Base-by-base conservation (phyloP, 1,140 invertebrate species). In the Bombus waltoni region DNA sequence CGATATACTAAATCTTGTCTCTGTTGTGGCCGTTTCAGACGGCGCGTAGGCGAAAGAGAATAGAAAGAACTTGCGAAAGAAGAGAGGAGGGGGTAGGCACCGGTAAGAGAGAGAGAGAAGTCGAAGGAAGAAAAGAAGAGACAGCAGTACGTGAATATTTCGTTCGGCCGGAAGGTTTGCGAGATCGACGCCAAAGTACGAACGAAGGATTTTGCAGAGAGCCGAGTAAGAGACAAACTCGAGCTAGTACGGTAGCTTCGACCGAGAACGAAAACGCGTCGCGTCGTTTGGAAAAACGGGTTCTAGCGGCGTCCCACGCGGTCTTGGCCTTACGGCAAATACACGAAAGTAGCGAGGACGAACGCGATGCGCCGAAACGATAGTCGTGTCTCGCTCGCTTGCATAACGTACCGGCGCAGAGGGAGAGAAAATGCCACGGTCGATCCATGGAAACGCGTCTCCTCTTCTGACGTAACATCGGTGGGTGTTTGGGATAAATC, bases 361-460 rank as follows among this genome's bases (percentile, higher is more conserved):
- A 25, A 18, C 8, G 10, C 68, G 68, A 70, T 72, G 47, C 28
- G n/a, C 25, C 44, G 35, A 70, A 44, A 53, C 78, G 28, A 57
- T 79, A 32, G n/a, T 32, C 66, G 22, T 40, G 42, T 77, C 47
- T 32, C 22, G 59, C 2, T 53, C 18, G 25, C 42, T 80, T 10
- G 78, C 78, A 53, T 70, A 53, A 80, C n/a, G 32, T 15, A 53
- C 78, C 78, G 78, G 65, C 18, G 35, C 35, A 25, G 6, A 44
- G 25, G 11, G 4, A 9, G n/a, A 47, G 71, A 53, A 57, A 9
- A n/a, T 0, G 18, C 5, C 18, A 5, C 15, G 65, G 3, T 11
- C 47, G 9, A 3, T 25, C 22, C 32, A 6, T 25, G 32, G 32
- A 35, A 15, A 47, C 5, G 9, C 68, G 25, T 71, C 78, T 25